Evolutionary conservation across 2,888 invertebrate genomes (phyloP).

Genomic region (Limnephilus auricula): DNA sequence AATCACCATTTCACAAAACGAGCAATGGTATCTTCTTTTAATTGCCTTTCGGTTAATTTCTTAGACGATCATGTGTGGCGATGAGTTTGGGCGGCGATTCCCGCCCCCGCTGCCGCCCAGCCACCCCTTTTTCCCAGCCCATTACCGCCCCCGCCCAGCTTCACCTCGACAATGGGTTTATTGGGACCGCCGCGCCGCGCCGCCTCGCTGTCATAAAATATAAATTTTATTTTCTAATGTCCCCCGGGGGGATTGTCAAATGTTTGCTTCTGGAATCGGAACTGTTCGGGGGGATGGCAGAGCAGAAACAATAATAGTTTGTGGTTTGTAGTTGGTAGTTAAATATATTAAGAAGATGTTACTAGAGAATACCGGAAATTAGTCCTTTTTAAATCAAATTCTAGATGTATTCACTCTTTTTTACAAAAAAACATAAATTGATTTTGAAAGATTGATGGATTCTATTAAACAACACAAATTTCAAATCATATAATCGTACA

Average conservation of each 20-base stretch:
- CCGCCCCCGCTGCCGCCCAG: conserved; percentile 16
- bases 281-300: conserved; percentile 59
- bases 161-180: conserved; percentile 65
- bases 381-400: too few relatives aligned
- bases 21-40: not conserved
- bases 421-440: too few relatives aligned
- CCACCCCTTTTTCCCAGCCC: not conserved
- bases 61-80: not conserved
- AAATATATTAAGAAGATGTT: not conserved
- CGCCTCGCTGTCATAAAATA: conserved; percentile 67
- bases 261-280: conserved; percentile 66
- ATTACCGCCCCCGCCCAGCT: conserved; percentile 58
- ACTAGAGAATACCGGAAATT: too few relatives aligned
- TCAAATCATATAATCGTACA: too few relatives aligned
- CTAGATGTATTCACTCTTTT: too few relatives aligned
- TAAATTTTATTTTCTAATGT: conserved; percentile 67
- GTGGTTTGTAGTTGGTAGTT: not conserved
- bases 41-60: not conserved
- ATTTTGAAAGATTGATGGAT: too few relatives aligned
- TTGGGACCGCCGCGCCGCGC: conserved; percentile 65
- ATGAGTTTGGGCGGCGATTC: not conserved
- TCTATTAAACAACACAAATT: too few relatives aligned
- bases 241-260: conserved; percentile 66
- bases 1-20: not conserved
- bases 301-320: not conserved